Evolutionary conservation across 2,888 invertebrate species (phyloP).

Genomic region (Phortica okadai): DNA sequence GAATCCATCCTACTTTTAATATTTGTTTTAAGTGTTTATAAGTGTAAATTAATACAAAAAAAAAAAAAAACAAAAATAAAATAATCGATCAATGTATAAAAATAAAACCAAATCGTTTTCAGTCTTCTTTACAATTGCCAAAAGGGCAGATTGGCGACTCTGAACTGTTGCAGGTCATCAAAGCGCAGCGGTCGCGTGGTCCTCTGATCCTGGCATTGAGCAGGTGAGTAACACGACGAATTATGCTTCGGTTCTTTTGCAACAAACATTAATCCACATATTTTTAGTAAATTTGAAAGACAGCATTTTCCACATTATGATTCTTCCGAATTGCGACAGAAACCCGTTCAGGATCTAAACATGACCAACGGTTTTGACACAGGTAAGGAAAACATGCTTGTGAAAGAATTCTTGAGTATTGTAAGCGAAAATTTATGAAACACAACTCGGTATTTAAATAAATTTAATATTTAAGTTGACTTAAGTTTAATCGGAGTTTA

Average conservation of each 20-base stretch:
- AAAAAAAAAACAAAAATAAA: background rate
- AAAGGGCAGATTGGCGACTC: slow-evolving; percentile 59
- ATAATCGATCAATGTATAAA: background rate
- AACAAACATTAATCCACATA: too few relatives aligned
- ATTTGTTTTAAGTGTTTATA: slow-evolving; percentile 36
- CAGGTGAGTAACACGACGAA: slow-evolving; percentile 60
- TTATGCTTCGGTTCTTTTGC: background rate
- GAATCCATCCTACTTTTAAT: slow-evolving; percentile 34
- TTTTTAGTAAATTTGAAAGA: too few relatives aligned
- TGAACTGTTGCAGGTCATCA: slow-evolving; percentile 60
- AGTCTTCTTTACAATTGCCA: slow-evolving; percentile 64
- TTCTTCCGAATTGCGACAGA: background rate
- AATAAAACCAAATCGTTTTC: slow-evolving; percentile 29
- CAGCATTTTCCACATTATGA: too few relatives aligned
- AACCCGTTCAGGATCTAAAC: background rate
- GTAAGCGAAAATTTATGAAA: too few relatives aligned
- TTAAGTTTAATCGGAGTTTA: too few relatives aligned
- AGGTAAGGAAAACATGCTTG: too few relatives aligned
- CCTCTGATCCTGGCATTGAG: slow-evolving; percentile 70
- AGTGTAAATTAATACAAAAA: slow-evolving; percentile 34
- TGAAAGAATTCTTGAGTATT: too few relatives aligned
- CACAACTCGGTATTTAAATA: too few relatives aligned
- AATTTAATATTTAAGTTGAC: too few relatives aligned
- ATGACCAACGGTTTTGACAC: too few relatives aligned
- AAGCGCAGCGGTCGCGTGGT: slow-evolving; percentile 61